Evolutionary conservation across 2,113 vertebrate species (phyloP).

Genomic region (Triplophysa rosa): DNA sequence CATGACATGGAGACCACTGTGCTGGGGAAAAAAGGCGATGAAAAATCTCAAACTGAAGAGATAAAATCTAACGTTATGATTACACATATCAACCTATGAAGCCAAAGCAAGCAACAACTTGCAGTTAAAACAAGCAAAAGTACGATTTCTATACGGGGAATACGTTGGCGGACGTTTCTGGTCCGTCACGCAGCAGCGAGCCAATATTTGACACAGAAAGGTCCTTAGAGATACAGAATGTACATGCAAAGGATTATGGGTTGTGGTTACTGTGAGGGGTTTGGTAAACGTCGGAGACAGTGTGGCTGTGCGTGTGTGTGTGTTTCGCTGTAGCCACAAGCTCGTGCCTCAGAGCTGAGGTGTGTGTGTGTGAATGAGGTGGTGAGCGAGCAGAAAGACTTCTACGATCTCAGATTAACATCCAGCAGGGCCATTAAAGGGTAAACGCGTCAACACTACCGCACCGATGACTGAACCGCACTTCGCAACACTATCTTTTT

Average conservation of each 20-base stretch:
- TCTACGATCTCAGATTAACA: constrained; percentile 45
- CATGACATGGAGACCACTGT: constrained; percentile 36
- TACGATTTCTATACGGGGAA: not conserved
- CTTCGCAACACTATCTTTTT: constrained; percentile 22
- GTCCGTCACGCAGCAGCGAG: not conserved
- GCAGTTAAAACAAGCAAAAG: constrained; percentile 11
- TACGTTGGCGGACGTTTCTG: not conserved
- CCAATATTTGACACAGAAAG: constrained; percentile 25
- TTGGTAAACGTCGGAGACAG: not conserved
- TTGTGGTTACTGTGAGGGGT: constrained; percentile 15
- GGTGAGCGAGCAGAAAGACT: constrained; percentile 35
- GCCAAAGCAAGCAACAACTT: constrained; percentile 23
- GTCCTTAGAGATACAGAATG: constrained; percentile 4
- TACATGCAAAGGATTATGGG: constrained; percentile 9
- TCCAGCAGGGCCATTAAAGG: constrained; percentile 40
- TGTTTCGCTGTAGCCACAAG: constrained; percentile 1
- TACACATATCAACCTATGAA: constrained; percentile 9
- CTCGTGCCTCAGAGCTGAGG: not conserved
- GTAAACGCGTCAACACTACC: constrained; percentile 33
- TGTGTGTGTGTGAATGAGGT: constrained; percentile 46
- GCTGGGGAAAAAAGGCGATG: not conserved
- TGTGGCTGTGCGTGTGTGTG: not conserved
- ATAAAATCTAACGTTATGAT: constrained; percentile 31
- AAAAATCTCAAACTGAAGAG: constrained; percentile 13
- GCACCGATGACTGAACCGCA: constrained; percentile 28